Evolutionary conservation across 37 sponge, comb jelly and placozoan genomes (phyloP).

Genomic region (Ianthella basta): DNA sequence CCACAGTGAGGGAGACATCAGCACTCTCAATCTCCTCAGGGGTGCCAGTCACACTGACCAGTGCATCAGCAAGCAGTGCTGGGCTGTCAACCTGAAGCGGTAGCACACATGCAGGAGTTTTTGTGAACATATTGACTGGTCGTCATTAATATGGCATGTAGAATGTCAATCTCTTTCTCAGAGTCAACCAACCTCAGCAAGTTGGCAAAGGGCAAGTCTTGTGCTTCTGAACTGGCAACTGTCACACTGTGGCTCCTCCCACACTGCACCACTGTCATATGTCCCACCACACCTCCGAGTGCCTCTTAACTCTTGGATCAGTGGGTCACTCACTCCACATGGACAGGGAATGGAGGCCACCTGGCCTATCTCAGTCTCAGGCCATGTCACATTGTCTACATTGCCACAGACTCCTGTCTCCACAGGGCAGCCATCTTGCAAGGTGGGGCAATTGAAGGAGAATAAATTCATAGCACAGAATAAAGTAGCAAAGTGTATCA

Average conservation of each 20-base stretch:
- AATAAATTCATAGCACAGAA: too few relatives aligned
- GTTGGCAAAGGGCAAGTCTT: slow-evolving; percentile 26
- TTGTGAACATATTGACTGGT: too few relatives aligned
- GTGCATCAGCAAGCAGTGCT: background rate
- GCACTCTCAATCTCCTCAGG: background rate
- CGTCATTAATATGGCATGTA: too few relatives aligned
- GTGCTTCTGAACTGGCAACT: slow-evolving; percentile 42
- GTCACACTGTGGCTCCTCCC: slow-evolving; percentile 24
- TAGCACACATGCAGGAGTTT: too few relatives aligned
- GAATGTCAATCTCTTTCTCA: too few relatives aligned
- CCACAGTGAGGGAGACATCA: background rate
- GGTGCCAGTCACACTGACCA: background rate
- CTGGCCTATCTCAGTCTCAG: slow-evolving; percentile 47
- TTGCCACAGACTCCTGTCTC: background rate
- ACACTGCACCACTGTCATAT: slow-evolving; percentile 47
- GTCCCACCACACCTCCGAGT: slow-evolving; percentile 54
- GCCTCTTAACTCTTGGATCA: slow-evolving; percentile 12
- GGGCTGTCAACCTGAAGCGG: background rate
- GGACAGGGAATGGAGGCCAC: slow-evolving; percentile 37
- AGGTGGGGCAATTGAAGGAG: too few relatives aligned
- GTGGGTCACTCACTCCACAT: slow-evolving; percentile 18
- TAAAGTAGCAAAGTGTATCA: too few relatives aligned
- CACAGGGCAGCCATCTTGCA: slow-evolving; percentile 27
- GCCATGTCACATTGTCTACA: slow-evolving; percentile 23
- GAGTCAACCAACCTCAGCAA: slow-evolving; percentile 34